Evolutionary conservation across 2,113 vertebrate genomes (phyloP).

Genomic region (Nothocercus nigrocapillus): DNA sequence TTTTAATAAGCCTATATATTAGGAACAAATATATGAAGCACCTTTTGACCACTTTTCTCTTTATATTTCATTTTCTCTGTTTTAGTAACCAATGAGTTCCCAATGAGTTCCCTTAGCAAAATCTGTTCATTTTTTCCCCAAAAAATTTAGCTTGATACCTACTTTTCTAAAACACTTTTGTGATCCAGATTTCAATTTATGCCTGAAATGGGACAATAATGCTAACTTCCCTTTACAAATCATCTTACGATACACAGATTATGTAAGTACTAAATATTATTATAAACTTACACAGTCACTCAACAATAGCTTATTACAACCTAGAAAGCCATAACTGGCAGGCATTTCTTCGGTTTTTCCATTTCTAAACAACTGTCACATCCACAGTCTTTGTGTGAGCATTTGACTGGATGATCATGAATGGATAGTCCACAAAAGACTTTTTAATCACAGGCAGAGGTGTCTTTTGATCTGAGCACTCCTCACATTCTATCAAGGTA

Average conservation of each 20-base stretch:
- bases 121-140: background rate
- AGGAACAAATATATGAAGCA: background rate
- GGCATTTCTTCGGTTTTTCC: constrained; percentile 56
- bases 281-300: constrained; percentile 36
- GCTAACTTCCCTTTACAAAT: background rate
- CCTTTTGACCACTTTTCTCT: background rate
- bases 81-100: background rate
- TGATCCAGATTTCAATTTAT: background rate
- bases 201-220: background rate
- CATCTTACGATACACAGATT: background rate
- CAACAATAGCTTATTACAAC: constrained; percentile 58
- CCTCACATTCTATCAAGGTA: constrained; percentile 55
- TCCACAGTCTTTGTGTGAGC: constrained; percentile 40
- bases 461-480: constrained; percentile 45
- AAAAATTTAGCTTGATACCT: background rate
- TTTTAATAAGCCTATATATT: background rate
- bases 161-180: background rate
- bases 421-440: constrained; percentile 45
- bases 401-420: constrained; percentile 47
- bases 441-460: constrained; percentile 53
- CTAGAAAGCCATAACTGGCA: constrained; percentile 51
- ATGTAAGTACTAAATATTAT: constrained; percentile 12
- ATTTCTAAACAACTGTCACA: constrained; percentile 43
- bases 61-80: background rate
- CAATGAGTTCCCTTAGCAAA: background rate